Conservation (phyloP, 1,140 invertebrate genomes). For the Eurytemora carolleeae region DNA sequence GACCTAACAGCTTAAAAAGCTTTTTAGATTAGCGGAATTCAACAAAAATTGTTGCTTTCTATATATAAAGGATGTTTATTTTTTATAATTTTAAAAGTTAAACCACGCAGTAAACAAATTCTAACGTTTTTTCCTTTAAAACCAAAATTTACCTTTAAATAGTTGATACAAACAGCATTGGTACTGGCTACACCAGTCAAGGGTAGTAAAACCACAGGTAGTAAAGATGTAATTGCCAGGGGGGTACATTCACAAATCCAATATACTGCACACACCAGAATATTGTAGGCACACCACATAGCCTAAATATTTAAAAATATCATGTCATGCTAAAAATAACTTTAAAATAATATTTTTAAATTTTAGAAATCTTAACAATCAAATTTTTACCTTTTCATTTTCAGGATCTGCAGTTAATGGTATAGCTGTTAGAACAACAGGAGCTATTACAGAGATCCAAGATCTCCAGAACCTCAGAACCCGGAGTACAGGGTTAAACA, state of each 20-base stretch:
- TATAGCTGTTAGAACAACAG: background rate
- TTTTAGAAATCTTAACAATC: no score
- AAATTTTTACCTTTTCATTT: conserved; percentile 19
- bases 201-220: conserved; percentile 63
- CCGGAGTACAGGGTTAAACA: no score
- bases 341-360: no score
- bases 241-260: conserved; percentile 67
- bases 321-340: conserved; percentile 19
- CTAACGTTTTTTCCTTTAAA: no score
- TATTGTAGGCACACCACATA: conserved; percentile 44
- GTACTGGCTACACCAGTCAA: conserved; percentile 31
- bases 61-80: no score
- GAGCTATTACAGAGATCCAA: background rate
- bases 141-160: background rate
- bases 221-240: conserved; percentile 52
- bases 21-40: no score
- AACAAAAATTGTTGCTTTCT: no score
- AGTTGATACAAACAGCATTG: background rate
- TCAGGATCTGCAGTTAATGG: background rate
- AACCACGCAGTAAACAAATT: no score
- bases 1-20: no score
- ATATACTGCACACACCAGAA: conserved; percentile 57
- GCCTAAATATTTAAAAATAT: conserved; percentile 25
- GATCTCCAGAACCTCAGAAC: background rate
- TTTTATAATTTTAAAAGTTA: no score